Conservation (phyloP, 2,113 vertebrate genomes). For the Furnarius figulus region DNA sequence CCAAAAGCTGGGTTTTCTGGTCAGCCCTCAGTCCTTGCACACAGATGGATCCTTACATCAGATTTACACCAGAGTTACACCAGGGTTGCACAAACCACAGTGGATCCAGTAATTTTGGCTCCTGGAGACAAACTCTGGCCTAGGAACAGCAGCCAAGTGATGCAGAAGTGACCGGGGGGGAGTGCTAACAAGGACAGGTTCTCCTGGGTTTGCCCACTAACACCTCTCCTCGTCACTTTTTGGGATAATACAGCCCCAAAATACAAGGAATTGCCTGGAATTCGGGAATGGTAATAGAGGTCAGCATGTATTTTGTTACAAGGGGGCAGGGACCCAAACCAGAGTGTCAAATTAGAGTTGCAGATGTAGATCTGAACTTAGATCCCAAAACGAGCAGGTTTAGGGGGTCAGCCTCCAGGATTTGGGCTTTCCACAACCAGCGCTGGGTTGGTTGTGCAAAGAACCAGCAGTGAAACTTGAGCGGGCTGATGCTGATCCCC, state of each 20-base stretch:
- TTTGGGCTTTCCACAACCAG: accelerated
- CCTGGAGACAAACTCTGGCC: accelerated
- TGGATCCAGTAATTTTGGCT: neutral
- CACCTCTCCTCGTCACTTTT: accelerated
- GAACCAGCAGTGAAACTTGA: neutral
- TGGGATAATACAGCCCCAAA: neutral
- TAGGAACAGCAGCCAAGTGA: neutral
- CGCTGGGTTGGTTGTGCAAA: accelerated
- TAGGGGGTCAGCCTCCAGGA: neutral
- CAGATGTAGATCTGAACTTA: accelerated
- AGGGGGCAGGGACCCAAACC: accelerated
- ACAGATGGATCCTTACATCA: neutral
- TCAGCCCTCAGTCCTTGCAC: accelerated
- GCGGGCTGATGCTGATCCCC: neutral
- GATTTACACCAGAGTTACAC: neutral
- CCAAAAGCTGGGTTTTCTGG: accelerated
- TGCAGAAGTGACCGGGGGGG: neutral
- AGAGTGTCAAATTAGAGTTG: accelerated
- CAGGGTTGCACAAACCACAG: neutral
- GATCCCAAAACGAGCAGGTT: accelerated
- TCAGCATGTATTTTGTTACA: accelerated
- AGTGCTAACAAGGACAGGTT: accelerated
- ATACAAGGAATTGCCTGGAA: neutral
- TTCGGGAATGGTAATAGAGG: accelerated
- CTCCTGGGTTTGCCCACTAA: accelerated